These are phyloP conservation scores for Mastacembelus armatus DNA, from an alignment of 2,797 vertebrate genomes.

Conservation along the genomic window DNA sequence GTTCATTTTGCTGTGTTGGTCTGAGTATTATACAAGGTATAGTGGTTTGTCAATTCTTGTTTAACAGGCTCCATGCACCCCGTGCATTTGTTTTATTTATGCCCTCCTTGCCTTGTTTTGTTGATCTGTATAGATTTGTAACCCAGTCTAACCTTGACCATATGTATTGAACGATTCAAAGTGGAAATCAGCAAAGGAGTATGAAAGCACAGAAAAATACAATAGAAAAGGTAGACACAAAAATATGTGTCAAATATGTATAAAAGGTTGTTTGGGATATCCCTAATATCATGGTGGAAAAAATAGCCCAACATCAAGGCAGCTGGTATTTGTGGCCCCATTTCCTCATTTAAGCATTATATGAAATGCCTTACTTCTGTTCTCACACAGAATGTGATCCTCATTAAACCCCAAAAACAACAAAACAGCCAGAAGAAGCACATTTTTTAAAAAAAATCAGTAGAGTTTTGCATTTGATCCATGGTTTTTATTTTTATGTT, in stretches of 20 bases:
- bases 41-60: too few species aligned
- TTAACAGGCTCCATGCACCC: too few species aligned
- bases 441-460: conserved; percentile 53
- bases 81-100: not conserved
- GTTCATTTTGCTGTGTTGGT: too few species aligned
- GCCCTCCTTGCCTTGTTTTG: not conserved
- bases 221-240: not conserved
- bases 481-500: conserved; percentile 30
- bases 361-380: conserved; percentile 40
- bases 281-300: not conserved
- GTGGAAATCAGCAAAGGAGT: too few species aligned
- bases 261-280: conserved; percentile 1
- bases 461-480: conserved; percentile 37
- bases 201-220: not conserved
- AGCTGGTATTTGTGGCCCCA: conserved; percentile 12
- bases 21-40: too few species aligned
- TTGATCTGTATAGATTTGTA: not conserved
- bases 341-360: conserved; percentile 31
- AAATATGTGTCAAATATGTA: not conserved
- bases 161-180: not conserved
- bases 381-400: conserved; percentile 35
- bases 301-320: not conserved
- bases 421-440: conserved; percentile 42
- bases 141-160: not conserved
- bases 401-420: conserved; percentile 40